Conservation (phyloP, 2,797 vertebrate genomes). For the Sphenopsis melanotis region DNA sequence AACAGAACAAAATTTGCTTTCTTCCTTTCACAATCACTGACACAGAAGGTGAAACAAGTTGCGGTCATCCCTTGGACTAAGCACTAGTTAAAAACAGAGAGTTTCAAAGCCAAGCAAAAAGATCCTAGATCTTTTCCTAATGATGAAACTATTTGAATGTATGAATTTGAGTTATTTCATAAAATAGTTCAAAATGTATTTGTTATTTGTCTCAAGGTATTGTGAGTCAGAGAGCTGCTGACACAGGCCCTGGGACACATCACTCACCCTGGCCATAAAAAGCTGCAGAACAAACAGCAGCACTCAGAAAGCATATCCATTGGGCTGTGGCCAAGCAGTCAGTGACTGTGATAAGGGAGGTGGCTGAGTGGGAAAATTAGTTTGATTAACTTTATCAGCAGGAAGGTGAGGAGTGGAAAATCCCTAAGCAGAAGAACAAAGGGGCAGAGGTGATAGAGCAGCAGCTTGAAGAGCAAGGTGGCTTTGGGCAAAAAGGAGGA, state of each 20-base stretch:
- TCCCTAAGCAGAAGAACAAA: slow-evolving; percentile 47
- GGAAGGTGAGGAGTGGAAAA: slow-evolving; percentile 57
- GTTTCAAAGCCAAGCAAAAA: not conserved
- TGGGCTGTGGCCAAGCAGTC: slow-evolving; percentile 33
- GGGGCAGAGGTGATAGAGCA: slow-evolving; percentile 47
- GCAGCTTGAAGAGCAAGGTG: not conserved
- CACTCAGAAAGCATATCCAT: not conserved
- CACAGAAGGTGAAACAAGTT: not conserved
- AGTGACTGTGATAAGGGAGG: slow-evolving; percentile 43
- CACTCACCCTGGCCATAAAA: slow-evolving; percentile 16
- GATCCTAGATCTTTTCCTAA: not conserved
- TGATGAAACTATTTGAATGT: not conserved
- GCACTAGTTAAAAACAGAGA: not conserved
- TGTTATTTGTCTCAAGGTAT: not conserved
- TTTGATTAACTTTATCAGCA: slow-evolving; percentile 58
- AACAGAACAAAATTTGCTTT: not conserved
- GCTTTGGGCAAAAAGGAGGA: not conserved
- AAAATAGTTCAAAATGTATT: not conserved
- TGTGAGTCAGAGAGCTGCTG: not conserved
- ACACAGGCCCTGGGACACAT: not conserved
- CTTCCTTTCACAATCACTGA: not conserved
- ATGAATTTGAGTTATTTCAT: not conserved
- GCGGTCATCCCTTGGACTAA: rapidly evolving
- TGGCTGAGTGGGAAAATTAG: slow-evolving; percentile 52
- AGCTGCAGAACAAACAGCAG: slow-evolving; percentile 21